These are phyloP conservation scores for Herpailurus yagouaroundi DNA, from an alignment of 2,113 vertebrate species.

Conservation along the genomic window DNA sequence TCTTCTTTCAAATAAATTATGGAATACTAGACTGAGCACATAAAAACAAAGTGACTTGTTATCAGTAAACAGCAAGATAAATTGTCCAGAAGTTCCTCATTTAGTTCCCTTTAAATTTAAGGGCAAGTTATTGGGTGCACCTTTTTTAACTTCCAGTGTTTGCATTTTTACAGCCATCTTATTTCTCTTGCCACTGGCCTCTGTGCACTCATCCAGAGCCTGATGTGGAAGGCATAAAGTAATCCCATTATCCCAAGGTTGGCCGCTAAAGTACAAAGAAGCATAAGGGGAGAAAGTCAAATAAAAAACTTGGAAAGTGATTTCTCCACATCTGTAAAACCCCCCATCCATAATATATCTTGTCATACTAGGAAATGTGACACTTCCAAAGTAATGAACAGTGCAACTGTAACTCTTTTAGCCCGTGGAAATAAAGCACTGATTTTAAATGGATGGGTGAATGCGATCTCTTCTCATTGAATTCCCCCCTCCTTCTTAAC, in stretches of 20 bases:
- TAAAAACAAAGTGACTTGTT: slow-evolving; percentile 95
- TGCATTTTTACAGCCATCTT: slow-evolving; percentile 89
- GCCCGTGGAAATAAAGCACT: slow-evolving; percentile 63
- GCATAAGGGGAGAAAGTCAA: slow-evolving; percentile 78
- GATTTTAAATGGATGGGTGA: slow-evolving; percentile 71
- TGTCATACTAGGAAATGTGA: slow-evolving; percentile 87
- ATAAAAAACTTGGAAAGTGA: slow-evolving; percentile 84
- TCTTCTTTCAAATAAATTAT: slow-evolving; percentile 95
- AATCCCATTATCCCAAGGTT: slow-evolving; percentile 89
- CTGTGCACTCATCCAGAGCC: slow-evolving; percentile 87
- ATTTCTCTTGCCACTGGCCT: slow-evolving; percentile 88
- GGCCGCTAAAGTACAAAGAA: slow-evolving; percentile 76
- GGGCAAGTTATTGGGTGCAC: slow-evolving; percentile 88
- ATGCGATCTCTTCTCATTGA: background rate
- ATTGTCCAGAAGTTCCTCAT: slow-evolving; percentile 92
- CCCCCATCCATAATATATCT: slow-evolving; percentile 81
- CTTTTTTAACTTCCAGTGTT: slow-evolving; percentile 83
- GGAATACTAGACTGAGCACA: slow-evolving; percentile 94
- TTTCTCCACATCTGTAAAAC: slow-evolving; percentile 84
- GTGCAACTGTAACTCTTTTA: slow-evolving; percentile 71
- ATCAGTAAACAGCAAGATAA: slow-evolving; percentile 94
- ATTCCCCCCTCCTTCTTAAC: background rate
- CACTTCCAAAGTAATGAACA: slow-evolving; percentile 87
- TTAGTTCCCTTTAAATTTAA: slow-evolving; percentile 90
- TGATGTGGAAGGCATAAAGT: slow-evolving; percentile 88